Evolutionary conservation across 2,797 vertebrate genomes (phyloP), one percentile per base, ranked within the genome.

Genomic region (Gadopsis bispinosus): DNA sequence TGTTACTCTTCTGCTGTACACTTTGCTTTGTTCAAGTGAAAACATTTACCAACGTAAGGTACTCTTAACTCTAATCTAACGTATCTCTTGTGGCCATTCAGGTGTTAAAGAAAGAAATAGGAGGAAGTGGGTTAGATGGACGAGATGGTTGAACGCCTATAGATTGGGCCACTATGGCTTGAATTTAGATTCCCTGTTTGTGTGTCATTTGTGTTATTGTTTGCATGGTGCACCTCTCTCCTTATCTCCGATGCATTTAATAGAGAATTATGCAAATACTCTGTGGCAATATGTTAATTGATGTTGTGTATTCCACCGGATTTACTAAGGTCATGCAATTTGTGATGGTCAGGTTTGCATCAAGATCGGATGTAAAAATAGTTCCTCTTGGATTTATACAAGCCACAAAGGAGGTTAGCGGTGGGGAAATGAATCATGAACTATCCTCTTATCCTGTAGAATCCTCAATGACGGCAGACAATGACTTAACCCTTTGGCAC

Each of bases 21-120:
- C 41, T 70, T 45, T 45, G 26, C 17, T 71, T 69, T 80, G 41
- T 69, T 64, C 3, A 81, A 65, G 62, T 37, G 33, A 69, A 41
- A 59, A 51, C 60, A 66, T 59, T 69, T 62, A 77, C 51, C 53
- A 26, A 26, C 2, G 26, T 26, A 26, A 26, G 26, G 41, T 43
- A 43, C 41, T 43, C 41, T 43, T 43, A 11, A 39, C 39, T 39
- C 39, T 43, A 16, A 43, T 43, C 16, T 16, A 6, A 16, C 2
- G 45, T 74, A 48, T 50, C 43, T 69, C 54, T 65, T 43, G 41
- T 13, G 55, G 39, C 13, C 37, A 20, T 66, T n/a, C 14, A n/a
- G 31, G 19, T 39, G 33, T 53, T 70, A 65, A 61, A n/a, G 4
- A 59, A 70, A 63, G 35, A 31, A 48, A 26, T 4, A 31, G 11